These are phyloP conservation scores for Apostichopus parvimensis DNA, from an alignment of 35 echinoderm and acorn worm species.

Conservation along the genomic window DNA sequence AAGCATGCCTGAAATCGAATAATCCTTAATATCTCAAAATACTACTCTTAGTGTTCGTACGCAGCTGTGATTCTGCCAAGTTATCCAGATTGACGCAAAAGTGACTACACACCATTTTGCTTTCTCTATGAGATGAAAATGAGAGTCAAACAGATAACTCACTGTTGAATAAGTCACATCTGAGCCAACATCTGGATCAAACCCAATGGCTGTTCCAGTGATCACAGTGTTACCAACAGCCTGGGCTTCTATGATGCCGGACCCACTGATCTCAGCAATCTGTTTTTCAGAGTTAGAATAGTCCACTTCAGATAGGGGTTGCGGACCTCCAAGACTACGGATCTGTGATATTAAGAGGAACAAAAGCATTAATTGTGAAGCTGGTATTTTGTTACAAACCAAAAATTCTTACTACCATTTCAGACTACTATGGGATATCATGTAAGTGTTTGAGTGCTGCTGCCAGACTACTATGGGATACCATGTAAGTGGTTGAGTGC, in stretches of 20 bases:
- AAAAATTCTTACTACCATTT: not conserved
- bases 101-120: too few species aligned
- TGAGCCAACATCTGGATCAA: slow-evolving; percentile 80
- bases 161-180: slow-evolving; percentile 75
- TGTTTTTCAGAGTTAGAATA: slow-evolving; percentile 64
- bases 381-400: not conserved
- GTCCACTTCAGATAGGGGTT: slow-evolving; percentile 81
- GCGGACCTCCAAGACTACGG: slow-evolving; percentile 86
- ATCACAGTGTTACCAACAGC: slow-evolving; percentile 71
- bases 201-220: slow-evolving; percentile 75
- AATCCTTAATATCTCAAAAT: too few species aligned
- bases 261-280: slow-evolving; percentile 75
- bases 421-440: too few species aligned
- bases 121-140: too few species aligned
- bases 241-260: slow-evolving; percentile 75
- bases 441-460: too few species aligned
- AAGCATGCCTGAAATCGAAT: too few species aligned
- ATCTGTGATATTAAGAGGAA: slow-evolving; percentile 42
- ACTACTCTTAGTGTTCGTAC: too few species aligned
- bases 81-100: too few species aligned
- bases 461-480: too few species aligned
- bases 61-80: too few species aligned
- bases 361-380: slow-evolving; percentile 3
- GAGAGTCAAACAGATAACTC: not conserved
- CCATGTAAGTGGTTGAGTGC: too few species aligned